Percentiles rank a stretch among this genome's conserved stretches.
Evolutionary conservation across 2,113 vertebrate genomes (phyloP).

Genomic region (Scopus umbretta): DNA sequence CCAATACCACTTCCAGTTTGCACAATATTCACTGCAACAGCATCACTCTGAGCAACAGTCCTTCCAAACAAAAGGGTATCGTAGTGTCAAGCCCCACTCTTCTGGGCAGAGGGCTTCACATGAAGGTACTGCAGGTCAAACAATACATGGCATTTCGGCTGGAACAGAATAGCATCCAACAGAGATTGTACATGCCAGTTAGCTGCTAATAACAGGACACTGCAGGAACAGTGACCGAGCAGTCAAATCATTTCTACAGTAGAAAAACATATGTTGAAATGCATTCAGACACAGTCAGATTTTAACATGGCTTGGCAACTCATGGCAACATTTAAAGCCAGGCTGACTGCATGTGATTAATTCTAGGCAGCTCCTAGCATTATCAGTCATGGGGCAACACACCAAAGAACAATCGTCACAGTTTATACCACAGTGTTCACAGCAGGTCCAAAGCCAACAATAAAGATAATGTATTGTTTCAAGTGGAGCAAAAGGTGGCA

Average conservation of each 20-base stretch:
- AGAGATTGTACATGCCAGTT: rapidly evolving
- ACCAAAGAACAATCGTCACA: not conserved
- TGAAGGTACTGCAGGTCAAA: not conserved
- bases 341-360: not conserved
- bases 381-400: not conserved
- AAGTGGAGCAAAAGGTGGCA: not conserved
- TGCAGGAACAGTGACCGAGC: not conserved
- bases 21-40: not conserved
- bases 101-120: not conserved
- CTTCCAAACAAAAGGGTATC: not conserved
- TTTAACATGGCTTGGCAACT: not conserved
- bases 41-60: not conserved
- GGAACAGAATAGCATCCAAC: not conserved
- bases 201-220: not conserved
- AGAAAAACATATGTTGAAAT: not conserved
- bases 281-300: not conserved
- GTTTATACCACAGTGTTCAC: rapidly evolving
- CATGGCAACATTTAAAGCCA: not conserved
- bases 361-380: not conserved
- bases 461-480: not conserved
- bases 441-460: not conserved
- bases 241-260: not conserved
- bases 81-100: not conserved
- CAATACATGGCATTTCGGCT: not conserved
- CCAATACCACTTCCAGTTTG: not conserved